Base-by-base conservation (phyloP, 2,113 vertebrate species). In the Elanus axillaris region DNA sequence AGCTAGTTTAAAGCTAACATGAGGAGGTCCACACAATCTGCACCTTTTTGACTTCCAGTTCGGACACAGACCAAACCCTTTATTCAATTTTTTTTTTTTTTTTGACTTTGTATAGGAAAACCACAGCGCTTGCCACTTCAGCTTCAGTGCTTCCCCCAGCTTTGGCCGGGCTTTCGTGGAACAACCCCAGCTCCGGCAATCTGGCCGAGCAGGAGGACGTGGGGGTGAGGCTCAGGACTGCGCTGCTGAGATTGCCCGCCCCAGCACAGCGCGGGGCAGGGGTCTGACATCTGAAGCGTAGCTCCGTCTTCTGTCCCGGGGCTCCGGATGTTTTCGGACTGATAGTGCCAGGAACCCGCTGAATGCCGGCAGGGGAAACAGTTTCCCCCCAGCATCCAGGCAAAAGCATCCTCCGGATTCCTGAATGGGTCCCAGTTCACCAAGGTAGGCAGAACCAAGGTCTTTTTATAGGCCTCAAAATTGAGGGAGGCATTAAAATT, bases 401-500 rank as follows among this genome's bases (percentile, higher is more conserved):
- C 75, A 83, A 88, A 72, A 72, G 20, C 47, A 63, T 94, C 84
- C 73, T 74, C 63, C 8, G 7, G 91, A 97, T 96, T 93, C 83
- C 90, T 95, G 92, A 94, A 91, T 64, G 66, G 93, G 83, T 58
- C 96, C 97, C 95, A 71, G 86, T 53, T 97, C 94, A 97, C 97
- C 85, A 88, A 96, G 94, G 90, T 93, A 98, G 86, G 75, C 88
- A 81, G 94, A 95, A 96, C 86, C 59, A 48, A 78, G 34, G 76
- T 77, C 95, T 95, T 96, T 98, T 96, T 94, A 96, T 88, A 93
- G 96, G 94, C 78, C 94, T 97, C 96, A 93, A 98, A 97, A 96
- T 68, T 93, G 96, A 96, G 31, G 81, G 91, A 96, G 90, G 96
- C 96, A 96, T 98, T 98, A 92, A 98, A 98, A 98, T 98, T 97